Evolutionary conservation across 2,113 vertebrate species (phyloP).

Genomic region (Egretta garzetta): DNA sequence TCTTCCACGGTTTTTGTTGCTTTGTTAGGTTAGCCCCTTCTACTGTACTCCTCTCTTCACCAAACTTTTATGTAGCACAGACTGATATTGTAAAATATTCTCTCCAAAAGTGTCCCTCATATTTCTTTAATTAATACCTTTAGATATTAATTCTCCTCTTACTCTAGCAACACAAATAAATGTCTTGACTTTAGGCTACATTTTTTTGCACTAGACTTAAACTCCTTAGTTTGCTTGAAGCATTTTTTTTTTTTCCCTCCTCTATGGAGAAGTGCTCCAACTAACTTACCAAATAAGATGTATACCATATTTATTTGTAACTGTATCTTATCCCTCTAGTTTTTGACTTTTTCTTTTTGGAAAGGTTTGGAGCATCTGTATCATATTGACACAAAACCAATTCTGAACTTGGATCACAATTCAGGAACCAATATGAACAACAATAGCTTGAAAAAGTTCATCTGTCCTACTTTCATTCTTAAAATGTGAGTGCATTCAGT

Average conservation of each 20-base stretch:
- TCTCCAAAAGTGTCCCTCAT: background rate
- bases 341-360: background rate
- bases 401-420: background rate
- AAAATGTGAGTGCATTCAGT: background rate
- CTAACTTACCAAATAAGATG: background rate
- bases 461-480: background rate
- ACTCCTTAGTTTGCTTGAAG: background rate
- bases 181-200: background rate
- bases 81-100: background rate
- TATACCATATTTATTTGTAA: background rate
- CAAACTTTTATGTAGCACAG: background rate
- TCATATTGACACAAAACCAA: background rate
- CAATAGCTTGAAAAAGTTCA: background rate
- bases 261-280: background rate
- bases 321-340: background rate
- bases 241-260: background rate
- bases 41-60: background rate
- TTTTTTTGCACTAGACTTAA: background rate
- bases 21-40: background rate
- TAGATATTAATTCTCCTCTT: background rate
- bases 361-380: background rate
- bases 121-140: background rate
- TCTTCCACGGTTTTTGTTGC: background rate
- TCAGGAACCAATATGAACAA: background rate
- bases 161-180: background rate